Conservation (phyloP, 2,888 invertebrate genomes). For the Acronicta psi region DNA sequence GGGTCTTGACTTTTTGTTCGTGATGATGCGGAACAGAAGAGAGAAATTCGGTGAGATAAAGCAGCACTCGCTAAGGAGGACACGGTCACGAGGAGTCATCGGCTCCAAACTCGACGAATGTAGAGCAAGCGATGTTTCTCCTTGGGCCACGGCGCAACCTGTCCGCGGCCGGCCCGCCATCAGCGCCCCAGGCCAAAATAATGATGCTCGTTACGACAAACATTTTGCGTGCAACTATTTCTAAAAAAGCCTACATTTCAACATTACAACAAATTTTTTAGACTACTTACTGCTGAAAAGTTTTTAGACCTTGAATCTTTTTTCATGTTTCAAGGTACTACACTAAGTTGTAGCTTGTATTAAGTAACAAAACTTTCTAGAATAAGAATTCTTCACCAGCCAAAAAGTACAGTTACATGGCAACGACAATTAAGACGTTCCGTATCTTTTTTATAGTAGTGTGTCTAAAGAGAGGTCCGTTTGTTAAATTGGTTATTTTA, state of each 20-base stretch:
- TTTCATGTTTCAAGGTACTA: conserved; percentile 45
- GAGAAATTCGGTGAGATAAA: conserved; percentile 87
- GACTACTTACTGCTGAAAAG: conserved; percentile 32
- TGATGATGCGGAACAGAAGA: conserved; percentile 86
- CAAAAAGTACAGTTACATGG: conserved; percentile 30
- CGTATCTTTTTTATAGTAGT: conserved; percentile 27
- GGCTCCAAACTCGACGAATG: conserved; percentile 83
- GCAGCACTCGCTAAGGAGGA: conserved; percentile 84
- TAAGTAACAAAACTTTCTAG: conserved; percentile 43
- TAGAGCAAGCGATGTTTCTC: conserved; percentile 84
- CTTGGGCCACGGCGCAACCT: conserved; percentile 76
- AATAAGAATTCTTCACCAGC: conserved; percentile 35
- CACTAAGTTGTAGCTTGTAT: conserved; percentile 25
- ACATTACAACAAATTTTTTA: conserved; percentile 39
- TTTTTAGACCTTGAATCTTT: conserved; percentile 39
- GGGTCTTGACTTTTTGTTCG: conserved; percentile 86
- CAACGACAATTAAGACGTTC: conserved; percentile 37
- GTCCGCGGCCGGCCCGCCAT: conserved; percentile 66
- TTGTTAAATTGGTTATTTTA: conserved; percentile 42
- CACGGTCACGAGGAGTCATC: conserved; percentile 87
- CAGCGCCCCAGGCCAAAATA: conserved; percentile 70
- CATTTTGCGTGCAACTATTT: conserved; percentile 47
- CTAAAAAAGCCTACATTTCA: conserved; percentile 50
- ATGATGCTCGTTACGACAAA: conserved; percentile 58
- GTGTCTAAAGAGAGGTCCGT: conserved; percentile 29